A percentile compares a stretch with the other conserved stretches of the same genome.
These are phyloP conservation scores for Antitype chi DNA, from an alignment of 2,888 invertebrate genomes.

Conservation along the genomic window DNA sequence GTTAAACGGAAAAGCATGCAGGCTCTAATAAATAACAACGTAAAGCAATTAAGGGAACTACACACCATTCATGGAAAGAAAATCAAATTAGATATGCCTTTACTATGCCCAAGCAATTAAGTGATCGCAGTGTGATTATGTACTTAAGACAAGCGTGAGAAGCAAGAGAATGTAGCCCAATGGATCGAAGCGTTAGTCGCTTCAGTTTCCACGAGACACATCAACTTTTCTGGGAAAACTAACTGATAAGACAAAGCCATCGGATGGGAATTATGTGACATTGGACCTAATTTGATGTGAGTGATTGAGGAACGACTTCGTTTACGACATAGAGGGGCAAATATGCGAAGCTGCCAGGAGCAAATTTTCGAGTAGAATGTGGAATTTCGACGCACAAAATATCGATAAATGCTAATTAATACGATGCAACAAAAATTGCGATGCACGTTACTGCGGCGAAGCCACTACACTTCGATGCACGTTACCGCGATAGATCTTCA, in stretches of 20 bases:
- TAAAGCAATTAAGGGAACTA: neutral
- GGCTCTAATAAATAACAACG: neutral
- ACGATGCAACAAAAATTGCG: too few relatives aligned
- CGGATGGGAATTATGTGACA: constrained; percentile 46
- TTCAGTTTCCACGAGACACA: constrained; percentile 77
- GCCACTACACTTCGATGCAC: too few relatives aligned
- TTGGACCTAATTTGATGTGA: constrained; percentile 44
- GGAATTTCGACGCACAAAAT: too few relatives aligned
- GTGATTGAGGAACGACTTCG: constrained; percentile 6
- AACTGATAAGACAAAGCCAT: constrained; percentile 50
- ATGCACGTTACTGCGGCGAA: too few relatives aligned
- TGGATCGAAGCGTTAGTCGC: constrained; percentile 54
- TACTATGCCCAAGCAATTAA: constrained; percentile 53
- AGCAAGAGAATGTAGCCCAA: constrained; percentile 60
- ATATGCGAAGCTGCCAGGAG: neutral
- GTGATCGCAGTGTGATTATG: constrained; percentile 58
- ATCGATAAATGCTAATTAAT: too few relatives aligned
- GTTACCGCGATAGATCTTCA: too few relatives aligned
- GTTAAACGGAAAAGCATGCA: constrained; percentile 7
- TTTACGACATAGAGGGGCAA: neutral
- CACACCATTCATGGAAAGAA: constrained; percentile 34
- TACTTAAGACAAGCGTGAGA: constrained; percentile 66
- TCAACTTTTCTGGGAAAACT: constrained; percentile 68
- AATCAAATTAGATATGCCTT: constrained; percentile 43
- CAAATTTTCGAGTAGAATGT: too few relatives aligned